Conservation (phyloP, 2,113 vertebrate genomes). For the Neolamprologus falcicula region DNA sequence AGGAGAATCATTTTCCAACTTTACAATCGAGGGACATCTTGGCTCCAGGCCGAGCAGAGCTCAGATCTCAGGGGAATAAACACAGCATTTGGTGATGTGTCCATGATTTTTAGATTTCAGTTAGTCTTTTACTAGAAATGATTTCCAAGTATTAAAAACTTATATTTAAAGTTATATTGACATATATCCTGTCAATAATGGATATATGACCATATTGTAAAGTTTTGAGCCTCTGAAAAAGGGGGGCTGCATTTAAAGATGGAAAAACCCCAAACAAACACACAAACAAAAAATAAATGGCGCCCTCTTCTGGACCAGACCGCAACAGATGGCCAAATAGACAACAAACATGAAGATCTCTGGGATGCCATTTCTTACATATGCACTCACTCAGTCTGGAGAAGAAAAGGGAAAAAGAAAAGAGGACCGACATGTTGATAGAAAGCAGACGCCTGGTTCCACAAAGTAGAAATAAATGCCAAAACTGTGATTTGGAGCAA, state of each 20-base stretch:
- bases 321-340: constrained; percentile 83
- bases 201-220: background rate
- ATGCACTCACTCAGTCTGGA: constrained; percentile 84
- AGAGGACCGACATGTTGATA: background rate
- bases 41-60: background rate
- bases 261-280: background rate
- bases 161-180: background rate
- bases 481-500: background rate
- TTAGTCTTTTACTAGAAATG: background rate
- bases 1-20: background rate
- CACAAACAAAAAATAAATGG: background rate
- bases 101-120: background rate
- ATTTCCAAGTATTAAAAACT: background rate
- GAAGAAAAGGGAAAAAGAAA: background rate
- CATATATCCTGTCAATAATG: background rate
- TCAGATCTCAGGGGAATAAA: background rate
- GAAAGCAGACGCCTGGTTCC: background rate
- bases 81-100: background rate
- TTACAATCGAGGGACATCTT: rapidly evolving
- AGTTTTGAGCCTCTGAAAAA: background rate
- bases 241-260: background rate
- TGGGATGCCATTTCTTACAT: constrained; percentile 90
- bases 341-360: constrained; percentile 92
- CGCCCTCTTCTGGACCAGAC: constrained; percentile 80
- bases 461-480: background rate